Percentiles rank a stretch among this genome's conserved stretches.
Conservation (phyloP, 2,888 invertebrate species). For the Crocallis elinguaria region DNA sequence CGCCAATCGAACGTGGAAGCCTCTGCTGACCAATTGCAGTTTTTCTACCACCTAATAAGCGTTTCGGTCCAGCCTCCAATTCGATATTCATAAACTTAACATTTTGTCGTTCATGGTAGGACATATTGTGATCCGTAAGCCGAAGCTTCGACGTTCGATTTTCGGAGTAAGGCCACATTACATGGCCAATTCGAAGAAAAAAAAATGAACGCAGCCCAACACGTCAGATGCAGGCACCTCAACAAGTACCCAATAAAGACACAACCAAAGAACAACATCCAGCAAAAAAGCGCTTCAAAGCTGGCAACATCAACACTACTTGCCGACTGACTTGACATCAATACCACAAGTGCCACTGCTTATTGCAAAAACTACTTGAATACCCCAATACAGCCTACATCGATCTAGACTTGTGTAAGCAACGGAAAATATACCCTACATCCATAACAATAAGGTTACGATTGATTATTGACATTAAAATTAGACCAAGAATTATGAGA, state of each 20-base stretch:
- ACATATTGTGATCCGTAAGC: too few species aligned
- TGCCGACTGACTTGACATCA: conserved; percentile 29
- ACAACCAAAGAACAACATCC: background rate
- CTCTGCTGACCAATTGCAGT: too few species aligned
- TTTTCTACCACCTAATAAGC: too few species aligned
- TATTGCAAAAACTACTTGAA: conserved; percentile 37
- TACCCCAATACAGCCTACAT: conserved; percentile 11
- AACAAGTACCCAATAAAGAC: background rate
- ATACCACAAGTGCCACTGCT: conserved; percentile 18
- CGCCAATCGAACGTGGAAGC: too few species aligned
- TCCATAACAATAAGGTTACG: background rate
- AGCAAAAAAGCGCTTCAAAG: conserved; percentile 10
- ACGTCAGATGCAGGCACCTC: too few species aligned
- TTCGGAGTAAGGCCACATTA: too few species aligned
- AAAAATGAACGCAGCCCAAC: too few species aligned
- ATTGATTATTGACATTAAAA: background rate
- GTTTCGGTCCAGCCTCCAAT: too few species aligned
- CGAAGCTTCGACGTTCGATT: too few species aligned
- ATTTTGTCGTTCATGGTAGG: too few species aligned
- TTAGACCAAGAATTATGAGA: background rate
- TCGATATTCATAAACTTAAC: too few species aligned
- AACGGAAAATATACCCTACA: conserved; percentile 19
- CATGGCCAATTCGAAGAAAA: too few species aligned
- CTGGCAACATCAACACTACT: conserved; percentile 21
- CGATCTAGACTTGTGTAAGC: conserved; percentile 5